Evolutionary conservation across 1,140 invertebrate species (phyloP).

Genomic region (Sycobia sp.): DNA sequence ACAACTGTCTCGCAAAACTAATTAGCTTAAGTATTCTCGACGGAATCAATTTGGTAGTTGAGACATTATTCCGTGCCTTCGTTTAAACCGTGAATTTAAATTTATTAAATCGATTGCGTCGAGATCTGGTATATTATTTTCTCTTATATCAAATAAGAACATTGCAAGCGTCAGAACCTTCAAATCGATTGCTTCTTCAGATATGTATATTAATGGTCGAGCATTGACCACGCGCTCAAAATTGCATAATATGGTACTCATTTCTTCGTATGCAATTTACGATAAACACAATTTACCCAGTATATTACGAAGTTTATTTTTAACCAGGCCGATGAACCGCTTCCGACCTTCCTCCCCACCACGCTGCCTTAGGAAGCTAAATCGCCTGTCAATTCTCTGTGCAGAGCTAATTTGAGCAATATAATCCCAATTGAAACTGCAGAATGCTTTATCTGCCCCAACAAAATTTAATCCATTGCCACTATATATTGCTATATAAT

Average conservation of each 20-base stretch:
- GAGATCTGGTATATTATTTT: constrained; percentile 35
- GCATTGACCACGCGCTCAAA: constrained; percentile 45
- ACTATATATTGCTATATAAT: too few relatives aligned
- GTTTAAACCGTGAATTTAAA: constrained; percentile 14
- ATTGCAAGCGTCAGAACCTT: constrained; percentile 29
- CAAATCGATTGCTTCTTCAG: constrained; percentile 40
- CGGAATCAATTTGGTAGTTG: constrained; percentile 33
- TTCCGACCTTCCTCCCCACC: too few relatives aligned
- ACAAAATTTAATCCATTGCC: too few relatives aligned
- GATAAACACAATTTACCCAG: constrained; percentile 38
- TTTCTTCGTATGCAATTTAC: neutral
- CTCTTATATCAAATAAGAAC: constrained; percentile 38
- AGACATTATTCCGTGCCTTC: constrained; percentile 28
- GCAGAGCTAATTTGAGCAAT: constrained; percentile 29
- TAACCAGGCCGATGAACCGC: constrained; percentile 43
- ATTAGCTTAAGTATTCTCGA: constrained; percentile 32
- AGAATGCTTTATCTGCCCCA: too few relatives aligned
- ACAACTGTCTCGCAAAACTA: neutral
- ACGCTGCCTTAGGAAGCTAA: constrained; percentile 49
- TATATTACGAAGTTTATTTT: constrained; percentile 38
- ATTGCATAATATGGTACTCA: constrained; percentile 41
- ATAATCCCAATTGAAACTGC: constrained; percentile 40
- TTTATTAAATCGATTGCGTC: constrained; percentile 17
- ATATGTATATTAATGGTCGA: constrained; percentile 49
- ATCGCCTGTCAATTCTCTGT: constrained; percentile 47